Evolutionary conservation across 2,888 invertebrate species (phyloP).

Genomic region (Lamproptera curius): DNA sequence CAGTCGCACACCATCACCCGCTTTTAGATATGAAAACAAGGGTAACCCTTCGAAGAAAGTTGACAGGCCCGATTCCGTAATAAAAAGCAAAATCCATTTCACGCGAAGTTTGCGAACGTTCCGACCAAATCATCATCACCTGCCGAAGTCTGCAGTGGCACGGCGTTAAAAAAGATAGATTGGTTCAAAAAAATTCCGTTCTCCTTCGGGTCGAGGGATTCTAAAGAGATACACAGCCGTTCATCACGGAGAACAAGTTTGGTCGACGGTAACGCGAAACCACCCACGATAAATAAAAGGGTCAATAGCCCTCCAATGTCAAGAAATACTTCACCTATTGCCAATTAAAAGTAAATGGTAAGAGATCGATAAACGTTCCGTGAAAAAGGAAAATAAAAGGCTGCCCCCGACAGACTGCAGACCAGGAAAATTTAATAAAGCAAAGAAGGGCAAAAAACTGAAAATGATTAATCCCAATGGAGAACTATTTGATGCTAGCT

Average conservation of each 20-base stretch:
- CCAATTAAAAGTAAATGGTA: too few relatives aligned
- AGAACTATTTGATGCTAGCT: slow-evolving; percentile 31
- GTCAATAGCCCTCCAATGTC: slow-evolving; percentile 24
- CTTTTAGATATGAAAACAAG: too few relatives aligned
- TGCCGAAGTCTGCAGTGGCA: slow-evolving; percentile 10
- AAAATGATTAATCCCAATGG: slow-evolving; percentile 29
- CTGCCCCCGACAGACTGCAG: too few relatives aligned
- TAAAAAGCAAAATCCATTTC: slow-evolving; percentile 23
- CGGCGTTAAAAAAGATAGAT: slow-evolving; percentile 19
- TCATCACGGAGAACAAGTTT: slow-evolving; percentile 44
- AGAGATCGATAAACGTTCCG: too few relatives aligned
- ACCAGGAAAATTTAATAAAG: too few relatives aligned
- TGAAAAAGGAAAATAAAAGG: too few relatives aligned
- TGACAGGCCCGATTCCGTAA: too few relatives aligned
- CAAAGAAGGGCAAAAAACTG: too few relatives aligned
- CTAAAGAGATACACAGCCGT: slow-evolving; percentile 36
- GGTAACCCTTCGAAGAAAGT: too few relatives aligned
- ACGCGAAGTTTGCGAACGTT: slow-evolving; percentile 20
- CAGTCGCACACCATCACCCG: slow-evolving; percentile 28
- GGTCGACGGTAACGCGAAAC: slow-evolving; percentile 43
- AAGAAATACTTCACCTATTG: slow-evolving; percentile 39
- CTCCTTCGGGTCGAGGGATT: slow-evolving; percentile 18
- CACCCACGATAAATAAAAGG: slow-evolving; percentile 32
- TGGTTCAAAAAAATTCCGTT: slow-evolving; percentile 15
- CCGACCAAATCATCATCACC: slow-evolving; percentile 11